Conservation (phyloP, 92 coral and sea anemone species). For the Blastomussa wellsi region DNA sequence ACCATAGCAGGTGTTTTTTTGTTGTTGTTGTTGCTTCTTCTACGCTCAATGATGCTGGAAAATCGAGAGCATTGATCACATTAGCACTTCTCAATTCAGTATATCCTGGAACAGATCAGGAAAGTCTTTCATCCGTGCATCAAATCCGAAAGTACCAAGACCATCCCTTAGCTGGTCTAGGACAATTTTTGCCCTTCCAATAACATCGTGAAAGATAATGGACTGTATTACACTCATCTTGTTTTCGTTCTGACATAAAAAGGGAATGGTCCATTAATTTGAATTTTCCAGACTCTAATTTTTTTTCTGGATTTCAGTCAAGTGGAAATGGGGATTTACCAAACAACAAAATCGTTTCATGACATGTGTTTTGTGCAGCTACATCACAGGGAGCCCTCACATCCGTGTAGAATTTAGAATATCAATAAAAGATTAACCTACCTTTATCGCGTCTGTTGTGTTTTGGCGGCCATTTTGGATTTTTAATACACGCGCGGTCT, state of each 20-base stretch:
- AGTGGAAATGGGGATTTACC: neutral
- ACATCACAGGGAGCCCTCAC: too few species aligned
- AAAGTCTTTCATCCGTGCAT: conserved; percentile 40
- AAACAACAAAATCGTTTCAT: neutral
- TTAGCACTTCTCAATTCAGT: too few species aligned
- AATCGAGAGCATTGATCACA: too few species aligned
- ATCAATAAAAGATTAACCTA: neutral
- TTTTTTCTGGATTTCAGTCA: neutral
- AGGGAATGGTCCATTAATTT: conserved; percentile 7
- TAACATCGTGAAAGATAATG: conserved; percentile 32
- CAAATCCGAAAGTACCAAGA: conserved; percentile 40
- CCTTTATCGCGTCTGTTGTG: neutral
- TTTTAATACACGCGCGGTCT: neutral
- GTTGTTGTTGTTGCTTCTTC: too few species aligned
- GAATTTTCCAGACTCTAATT: neutral
- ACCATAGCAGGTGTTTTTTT: too few species aligned
- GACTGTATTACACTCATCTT: conserved; percentile 1
- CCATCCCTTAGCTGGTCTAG: conserved; percentile 61
- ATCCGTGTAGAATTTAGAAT: neutral
- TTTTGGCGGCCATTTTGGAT: too few species aligned
- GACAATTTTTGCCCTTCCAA: conserved; percentile 43
- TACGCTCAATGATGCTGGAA: too few species aligned
- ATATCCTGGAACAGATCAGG: conserved; percentile 42
- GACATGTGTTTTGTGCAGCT: neutral
- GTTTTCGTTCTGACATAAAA: neutral